Base-by-base conservation (phyloP, 2,888 invertebrate genomes). In the Conchocele bisecta region DNA sequence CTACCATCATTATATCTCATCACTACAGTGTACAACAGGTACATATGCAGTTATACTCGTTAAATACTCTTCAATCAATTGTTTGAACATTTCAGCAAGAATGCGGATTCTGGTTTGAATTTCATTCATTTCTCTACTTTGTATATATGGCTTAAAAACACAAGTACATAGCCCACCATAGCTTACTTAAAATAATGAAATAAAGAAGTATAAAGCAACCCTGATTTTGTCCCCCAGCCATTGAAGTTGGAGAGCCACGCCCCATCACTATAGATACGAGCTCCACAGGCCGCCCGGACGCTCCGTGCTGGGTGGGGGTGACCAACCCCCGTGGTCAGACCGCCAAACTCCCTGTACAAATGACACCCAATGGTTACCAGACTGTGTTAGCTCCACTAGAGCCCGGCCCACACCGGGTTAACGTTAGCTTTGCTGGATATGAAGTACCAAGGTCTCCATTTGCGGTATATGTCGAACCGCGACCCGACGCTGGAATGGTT, bases 401-500 rank as follows among this genome's bases (percentile, higher is more conserved):
- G 46, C 87, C 87, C 9, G 91, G 91, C 26, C 73, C 75, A 13
- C 89, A 91, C 80, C 85, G 82, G 7, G 87, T 89, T 42, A 84
- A 83, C 44, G 90, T 91, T 22, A 87, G 86, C 84, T 91, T 91
- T 64, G 90, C 89, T 44, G 88, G 87, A 22, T 82, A 86, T 54
- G 89, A 90, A 73, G 87, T 91, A 28, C 91, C 91, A 11, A 82
- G 81, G 61, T 89, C 88, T 75, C 91, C 91, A 3, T 89, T 90
- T 81, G 89, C 88, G 77, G 89, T 91, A 71, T 83, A 85, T 20
- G 88, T 91, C 6, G 86, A 89, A 69, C 85, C 91, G 31, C 86
- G 83, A 65, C 83, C 96, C 58, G 96, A 97, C 88, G 94, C 96
- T 9, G 95, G 95, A 48, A 96, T 96, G 91, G 94, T 97, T 82